Percentiles rank a stretch among this genome's conserved stretches.
Evolutionary conservation across 2,888 invertebrate genomes (phyloP).

Genomic region (Meghimatium bilineatum): DNA sequence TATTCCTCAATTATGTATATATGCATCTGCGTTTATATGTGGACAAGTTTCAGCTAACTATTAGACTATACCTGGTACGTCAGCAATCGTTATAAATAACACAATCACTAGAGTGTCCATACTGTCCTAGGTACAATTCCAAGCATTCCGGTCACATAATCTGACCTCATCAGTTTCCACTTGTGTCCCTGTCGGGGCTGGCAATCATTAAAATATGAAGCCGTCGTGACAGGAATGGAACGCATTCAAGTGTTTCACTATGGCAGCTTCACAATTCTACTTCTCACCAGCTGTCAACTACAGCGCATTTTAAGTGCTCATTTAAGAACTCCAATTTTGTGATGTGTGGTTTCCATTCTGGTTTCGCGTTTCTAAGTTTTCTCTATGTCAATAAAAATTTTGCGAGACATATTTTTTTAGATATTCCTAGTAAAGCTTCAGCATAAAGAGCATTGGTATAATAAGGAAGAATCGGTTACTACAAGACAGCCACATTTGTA

Average conservation of each 20-base stretch:
- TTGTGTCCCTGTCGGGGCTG: not conserved
- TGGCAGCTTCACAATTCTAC: not conserved
- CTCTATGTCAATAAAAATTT: not conserved
- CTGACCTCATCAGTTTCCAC: conserved; percentile 18
- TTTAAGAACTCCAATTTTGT: not conserved
- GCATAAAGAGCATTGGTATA: too few species aligned
- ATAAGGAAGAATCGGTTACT: too few species aligned
- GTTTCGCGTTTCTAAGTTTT: not conserved
- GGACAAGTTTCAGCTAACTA: not conserved
- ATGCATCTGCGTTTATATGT: too few species aligned
- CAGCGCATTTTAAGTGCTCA: conserved; percentile 22
- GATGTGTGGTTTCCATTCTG: not conserved
- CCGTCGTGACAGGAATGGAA: conserved; percentile 11
- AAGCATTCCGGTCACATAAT: conserved; percentile 15
- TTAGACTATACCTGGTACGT: not conserved
- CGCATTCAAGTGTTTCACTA: conserved; percentile 24
- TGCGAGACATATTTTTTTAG: too few species aligned
- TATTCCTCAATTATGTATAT: too few species aligned
- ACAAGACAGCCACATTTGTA: too few species aligned
- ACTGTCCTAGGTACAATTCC: too few species aligned
- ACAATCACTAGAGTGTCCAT: not conserved
- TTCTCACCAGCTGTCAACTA: conserved; percentile 15
- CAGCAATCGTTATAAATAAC: not conserved
- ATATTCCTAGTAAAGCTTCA: too few species aligned
- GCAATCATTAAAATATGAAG: conserved; percentile 11